phyloP scores from a whole-genome alignment of 2,888 invertebrate genomes.

The Shargacucullia verbasci region DNA sequence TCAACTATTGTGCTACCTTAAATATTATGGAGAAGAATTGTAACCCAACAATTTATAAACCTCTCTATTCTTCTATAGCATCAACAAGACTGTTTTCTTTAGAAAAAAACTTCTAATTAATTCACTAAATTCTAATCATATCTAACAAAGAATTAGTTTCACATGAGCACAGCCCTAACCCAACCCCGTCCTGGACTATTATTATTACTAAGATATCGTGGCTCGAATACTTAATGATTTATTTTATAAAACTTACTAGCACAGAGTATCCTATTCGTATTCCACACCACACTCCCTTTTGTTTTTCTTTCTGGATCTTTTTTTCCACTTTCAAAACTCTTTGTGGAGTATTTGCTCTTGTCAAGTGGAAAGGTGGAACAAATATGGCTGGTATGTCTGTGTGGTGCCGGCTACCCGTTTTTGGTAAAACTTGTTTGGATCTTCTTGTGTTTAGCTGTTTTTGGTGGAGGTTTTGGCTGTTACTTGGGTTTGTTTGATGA shows the following conservation, averaged over 20 bases:
- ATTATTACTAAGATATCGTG: conserved; percentile 71
- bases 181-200: conserved; percentile 66
- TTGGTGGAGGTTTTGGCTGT: conserved; percentile 24
- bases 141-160: too few species aligned
- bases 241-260: conserved; percentile 68
- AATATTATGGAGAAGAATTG: too few species aligned
- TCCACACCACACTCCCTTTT: conserved; percentile 63
- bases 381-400: conserved; percentile 75
- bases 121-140: too few species aligned
- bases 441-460: conserved; percentile 38
- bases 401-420: conserved; percentile 66
- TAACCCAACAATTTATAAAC: too few species aligned
- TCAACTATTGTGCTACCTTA: too few species aligned
- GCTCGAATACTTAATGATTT: conserved; percentile 81
- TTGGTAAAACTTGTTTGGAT: conserved; percentile 54
- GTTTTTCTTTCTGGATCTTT: conserved; percentile 79
- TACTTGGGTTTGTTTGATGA: not conserved
- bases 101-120: too few species aligned
- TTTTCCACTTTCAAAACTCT: conserved; percentile 70
- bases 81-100: too few species aligned
- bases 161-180: conserved; percentile 53
- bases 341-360: conserved; percentile 85
- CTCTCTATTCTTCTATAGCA: too few species aligned
- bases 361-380: conserved; percentile 83
- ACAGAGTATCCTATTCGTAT: conserved; percentile 62